Conservation (phyloP, 1,140 invertebrate species). For the roundworm (Caenorhabditis elegans) region WBcel235 BX284603.4:9772501-9773000, state of each 20-base stretch:
- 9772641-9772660: neutral
- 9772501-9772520: neutral
- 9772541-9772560: neutral
- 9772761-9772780: neutral
- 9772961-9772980: neutral
- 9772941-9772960: no score
- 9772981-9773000: neutral
- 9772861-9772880: no score
- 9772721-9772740: neutral
- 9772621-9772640: neutral
- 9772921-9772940: no score
- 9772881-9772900: neutral
- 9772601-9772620: neutral
- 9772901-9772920: neutral
- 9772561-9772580: neutral
- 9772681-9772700: neutral
- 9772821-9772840: neutral
- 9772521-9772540: slow-evolving; percentile 7
- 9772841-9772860: neutral
- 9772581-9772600: neutral
- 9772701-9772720: slow-evolving; percentile 4
- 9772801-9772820: neutral
- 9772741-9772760: neutral
- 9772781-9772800: neutral
- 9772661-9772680: neutral